Conservation (phyloP, 1,140 invertebrate genomes). For the Pseudomyrmex cubaensis region DNA sequence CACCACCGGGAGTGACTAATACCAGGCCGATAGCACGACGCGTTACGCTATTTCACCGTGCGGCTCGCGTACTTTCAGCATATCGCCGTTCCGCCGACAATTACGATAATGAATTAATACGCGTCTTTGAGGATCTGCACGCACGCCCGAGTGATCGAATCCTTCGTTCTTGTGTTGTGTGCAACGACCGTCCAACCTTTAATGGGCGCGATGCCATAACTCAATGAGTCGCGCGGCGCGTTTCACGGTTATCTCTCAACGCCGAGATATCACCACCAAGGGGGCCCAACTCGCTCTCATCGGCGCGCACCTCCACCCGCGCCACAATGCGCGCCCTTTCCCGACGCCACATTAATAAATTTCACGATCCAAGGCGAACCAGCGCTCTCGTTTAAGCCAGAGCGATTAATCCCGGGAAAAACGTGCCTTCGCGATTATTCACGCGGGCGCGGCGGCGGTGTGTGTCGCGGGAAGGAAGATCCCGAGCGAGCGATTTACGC, state of each 20-base stretch:
- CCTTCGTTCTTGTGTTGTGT: no score
- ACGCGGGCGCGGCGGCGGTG: conserved; percentile 25
- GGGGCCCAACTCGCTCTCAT: neutral
- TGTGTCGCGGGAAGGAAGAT: conserved; percentile 15
- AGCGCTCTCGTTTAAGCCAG: conserved; percentile 50
- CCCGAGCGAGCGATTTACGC: conserved; percentile 30
- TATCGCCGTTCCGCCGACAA: conserved; percentile 31
- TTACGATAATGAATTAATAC: conserved; percentile 56
- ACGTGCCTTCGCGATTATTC: conserved; percentile 47
- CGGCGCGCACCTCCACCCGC: neutral
- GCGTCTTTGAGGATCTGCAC: neutral
- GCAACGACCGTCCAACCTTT: neutral
- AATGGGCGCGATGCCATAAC: conserved; percentile 31
- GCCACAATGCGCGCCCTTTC: conserved; percentile 29
- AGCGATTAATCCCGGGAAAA: conserved; percentile 60
- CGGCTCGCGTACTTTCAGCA: neutral
- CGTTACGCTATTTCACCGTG: conserved; percentile 22
- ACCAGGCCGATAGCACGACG: conserved; percentile 13
- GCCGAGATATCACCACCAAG: conserved; percentile 17
- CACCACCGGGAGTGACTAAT: conserved; percentile 37
- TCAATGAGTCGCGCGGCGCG: conserved; percentile 39
- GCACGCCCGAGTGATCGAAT: neutral
- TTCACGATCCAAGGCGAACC: conserved; percentile 70
- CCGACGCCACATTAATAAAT: conserved; percentile 64
- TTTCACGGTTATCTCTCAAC: no score